phyloP scores from a whole-genome alignment of 2,113 vertebrate genomes.

The Cryptotis parvus region DNA sequence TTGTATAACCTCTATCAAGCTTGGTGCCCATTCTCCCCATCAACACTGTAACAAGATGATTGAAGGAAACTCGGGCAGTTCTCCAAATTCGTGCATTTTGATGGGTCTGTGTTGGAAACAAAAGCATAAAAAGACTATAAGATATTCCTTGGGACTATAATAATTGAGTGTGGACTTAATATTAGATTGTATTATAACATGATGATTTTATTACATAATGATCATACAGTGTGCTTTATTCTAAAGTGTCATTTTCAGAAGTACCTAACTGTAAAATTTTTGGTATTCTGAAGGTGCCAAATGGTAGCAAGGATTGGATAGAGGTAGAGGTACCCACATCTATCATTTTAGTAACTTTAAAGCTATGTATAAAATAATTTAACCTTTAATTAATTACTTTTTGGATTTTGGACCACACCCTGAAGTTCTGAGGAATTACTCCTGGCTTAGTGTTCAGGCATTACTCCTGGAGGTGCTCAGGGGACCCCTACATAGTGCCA shows the following conservation, averaged over 20 bases:
- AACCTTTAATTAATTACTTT: too few species aligned
- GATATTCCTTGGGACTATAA: neutral
- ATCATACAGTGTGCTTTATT: neutral
- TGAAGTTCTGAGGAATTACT: too few species aligned
- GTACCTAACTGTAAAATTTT: constrained; percentile 18
- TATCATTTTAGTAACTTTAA: constrained; percentile 8
- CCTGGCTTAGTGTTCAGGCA: too few species aligned
- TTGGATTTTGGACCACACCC: too few species aligned
- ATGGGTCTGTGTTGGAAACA: neutral
- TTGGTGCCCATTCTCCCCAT: too few species aligned
- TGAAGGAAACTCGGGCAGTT: neutral
- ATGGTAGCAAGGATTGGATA: neutral
- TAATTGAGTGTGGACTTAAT: neutral
- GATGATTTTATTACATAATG: neutral
- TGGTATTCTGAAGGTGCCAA: neutral
- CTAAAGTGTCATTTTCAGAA: neutral
- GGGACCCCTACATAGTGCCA: too few species aligned
- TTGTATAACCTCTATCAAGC: too few species aligned
- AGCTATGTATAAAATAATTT: neutral
- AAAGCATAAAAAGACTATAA: neutral
- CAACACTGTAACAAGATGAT: too few species aligned
- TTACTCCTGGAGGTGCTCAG: too few species aligned
- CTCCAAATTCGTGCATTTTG: neutral
- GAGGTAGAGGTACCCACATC: neutral
- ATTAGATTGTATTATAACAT: neutral